Evolutionary conservation across 2,113 vertebrate species (phyloP).

Genomic region (Abramis brama): DNA sequence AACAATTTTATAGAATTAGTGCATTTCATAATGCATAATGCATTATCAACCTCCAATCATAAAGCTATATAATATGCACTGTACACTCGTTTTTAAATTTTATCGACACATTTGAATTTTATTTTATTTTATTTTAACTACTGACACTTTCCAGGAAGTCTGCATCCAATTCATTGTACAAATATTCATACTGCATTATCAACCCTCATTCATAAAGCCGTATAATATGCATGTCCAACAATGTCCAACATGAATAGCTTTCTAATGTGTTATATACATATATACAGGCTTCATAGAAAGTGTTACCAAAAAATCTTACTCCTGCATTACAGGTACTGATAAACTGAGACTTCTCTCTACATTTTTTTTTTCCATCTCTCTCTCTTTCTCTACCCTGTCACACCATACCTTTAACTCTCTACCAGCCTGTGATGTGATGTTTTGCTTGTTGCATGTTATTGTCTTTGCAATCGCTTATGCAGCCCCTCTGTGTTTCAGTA

Average conservation of each 20-base stretch:
- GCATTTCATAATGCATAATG: no score
- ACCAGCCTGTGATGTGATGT: slow-evolving; percentile 50
- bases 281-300: background rate
- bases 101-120: no score
- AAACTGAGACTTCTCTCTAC: background rate
- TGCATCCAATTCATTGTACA: background rate
- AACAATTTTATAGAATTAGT: background rate
- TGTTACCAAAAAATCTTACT: background rate
- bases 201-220: no score
- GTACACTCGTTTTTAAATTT: background rate
- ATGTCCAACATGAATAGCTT: background rate
- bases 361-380: background rate
- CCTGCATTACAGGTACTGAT: background rate
- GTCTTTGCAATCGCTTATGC: slow-evolving; percentile 56
- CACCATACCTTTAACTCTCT: slow-evolving; percentile 50
- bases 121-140: background rate
- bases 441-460: slow-evolving; percentile 68
- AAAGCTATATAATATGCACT: background rate
- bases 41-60: background rate
- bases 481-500: slow-evolving; percentile 56
- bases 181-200: no score
- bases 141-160: background rate
- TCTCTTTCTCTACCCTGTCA: slow-evolving; percentile 48
- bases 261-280: background rate
- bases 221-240: background rate